Evolutionary conservation across 2,113 vertebrate species (phyloP), one percentile per base, ranked within the genome.

Genomic region (Hemiprocne comata): DNA sequence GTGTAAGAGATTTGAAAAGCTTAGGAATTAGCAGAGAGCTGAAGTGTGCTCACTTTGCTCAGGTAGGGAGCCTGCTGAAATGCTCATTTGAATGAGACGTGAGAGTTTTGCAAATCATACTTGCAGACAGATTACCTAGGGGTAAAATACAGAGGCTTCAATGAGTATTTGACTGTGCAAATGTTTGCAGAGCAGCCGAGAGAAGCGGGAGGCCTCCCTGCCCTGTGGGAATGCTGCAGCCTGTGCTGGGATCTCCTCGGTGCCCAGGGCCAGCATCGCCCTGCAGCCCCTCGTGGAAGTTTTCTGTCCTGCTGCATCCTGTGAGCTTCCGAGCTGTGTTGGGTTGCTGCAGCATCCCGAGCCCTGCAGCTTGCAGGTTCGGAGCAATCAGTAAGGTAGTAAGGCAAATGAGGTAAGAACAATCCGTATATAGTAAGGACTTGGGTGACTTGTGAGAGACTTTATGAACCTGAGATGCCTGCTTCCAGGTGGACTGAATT

Each of bases 251-350:
- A 23, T n/a, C 72, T 36, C 13, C 0, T 13, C 2, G 1, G 36
- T 28, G 55, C 61, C 34, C 7, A 51, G 80, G n/a, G 38, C 58
- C 17, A 24, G 36, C 54, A 10, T 17, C 1, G 0, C 19, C 51
- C 20, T 54, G 14, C 31, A 15, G 40, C 48, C 31, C 33, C n/a
- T 58, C 13, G 1, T 60, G 38, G 4, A 7, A 13, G 18, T 13
- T 48, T 18, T 1, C 0, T 2, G 20, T 46, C 57, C 34, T 7
- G 19, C 38, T 76, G 57, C 26, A 4, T 54, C 7, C 0, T 4
- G 2, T 5, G 60, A 69, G 42, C 50, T 64, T 16, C 15, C 16
- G 0, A 1, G 57, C 21, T 10, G 5, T 16, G 0, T 19, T 13
- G 42, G 11, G 2, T 13, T 9, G n/a, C 44, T 29, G 73, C 54